phyloP scores from a whole-genome alignment of 1,140 invertebrate genomes.

The Hirudo medicinalis region DNA sequence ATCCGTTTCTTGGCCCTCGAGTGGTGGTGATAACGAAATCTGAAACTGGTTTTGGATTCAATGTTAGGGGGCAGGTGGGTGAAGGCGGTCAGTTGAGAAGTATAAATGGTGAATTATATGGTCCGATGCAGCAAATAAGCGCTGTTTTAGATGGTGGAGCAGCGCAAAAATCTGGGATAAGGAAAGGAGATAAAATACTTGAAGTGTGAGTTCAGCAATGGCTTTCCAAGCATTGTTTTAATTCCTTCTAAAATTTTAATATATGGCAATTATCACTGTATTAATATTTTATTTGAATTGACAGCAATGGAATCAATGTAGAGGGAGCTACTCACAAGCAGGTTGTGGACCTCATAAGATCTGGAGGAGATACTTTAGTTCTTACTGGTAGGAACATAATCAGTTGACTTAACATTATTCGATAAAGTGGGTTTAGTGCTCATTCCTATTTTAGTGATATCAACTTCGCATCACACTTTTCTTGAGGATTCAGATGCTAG shows the following conservation, averaged over 20 bases:
- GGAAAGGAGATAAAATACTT: constrained; percentile 91
- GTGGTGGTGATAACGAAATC: constrained; percentile 89
- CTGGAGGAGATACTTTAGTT: constrained; percentile 85
- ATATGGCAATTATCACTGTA: too few species aligned
- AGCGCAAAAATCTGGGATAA: constrained; percentile 88
- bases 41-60: constrained; percentile 97
- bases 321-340: constrained; percentile 97
- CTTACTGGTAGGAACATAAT: constrained; percentile 50
- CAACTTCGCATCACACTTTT: background rate
- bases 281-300: too few species aligned
- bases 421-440: background rate
- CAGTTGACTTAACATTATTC: background rate
- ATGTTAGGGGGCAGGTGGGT: constrained; percentile 96
- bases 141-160: constrained; percentile 90
- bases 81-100: constrained; percentile 94
- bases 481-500: constrained; percentile 55
- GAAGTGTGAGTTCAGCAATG: constrained; percentile 62
- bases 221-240: background rate
- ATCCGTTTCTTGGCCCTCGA: constrained; percentile 44
- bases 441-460: constrained; percentile 9
- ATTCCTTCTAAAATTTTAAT: too few species aligned
- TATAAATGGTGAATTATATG: constrained; percentile 89
- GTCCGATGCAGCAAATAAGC: constrained; percentile 95
- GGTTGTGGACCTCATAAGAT: constrained; percentile 97
- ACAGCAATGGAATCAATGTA: constrained; percentile 90